Evolutionary conservation across 2,888 invertebrate species (phyloP).

Genomic region (Campoplex nolae): DNA sequence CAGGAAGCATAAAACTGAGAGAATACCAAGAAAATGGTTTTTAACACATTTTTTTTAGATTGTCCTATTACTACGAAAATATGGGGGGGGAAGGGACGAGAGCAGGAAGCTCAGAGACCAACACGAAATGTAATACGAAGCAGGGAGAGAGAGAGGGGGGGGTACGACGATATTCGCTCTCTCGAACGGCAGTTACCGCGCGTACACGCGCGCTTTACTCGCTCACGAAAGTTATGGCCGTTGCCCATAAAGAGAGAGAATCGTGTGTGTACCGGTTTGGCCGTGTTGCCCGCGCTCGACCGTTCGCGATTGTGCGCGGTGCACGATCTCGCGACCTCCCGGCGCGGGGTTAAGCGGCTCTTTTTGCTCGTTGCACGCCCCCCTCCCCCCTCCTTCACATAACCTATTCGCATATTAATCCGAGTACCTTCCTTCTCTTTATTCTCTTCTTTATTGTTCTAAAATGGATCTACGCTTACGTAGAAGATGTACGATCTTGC

Average conservation of each 20-base stretch:
- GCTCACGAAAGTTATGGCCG: slow-evolving; percentile 66
- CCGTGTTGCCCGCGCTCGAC: slow-evolving; percentile 8
- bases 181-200: slow-evolving; percentile 6
- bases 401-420: slow-evolving; percentile 3
- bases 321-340: slow-evolving; percentile 59
- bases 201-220: neutral
- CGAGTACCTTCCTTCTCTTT: neutral
- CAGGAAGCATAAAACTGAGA: neutral
- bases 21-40: slow-evolving; percentile 30
- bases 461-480: neutral
- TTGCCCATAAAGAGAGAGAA: slow-evolving; percentile 66
- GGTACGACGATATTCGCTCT: neutral
- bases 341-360: slow-evolving; percentile 65
- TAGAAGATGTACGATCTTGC: neutral
- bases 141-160: neutral
- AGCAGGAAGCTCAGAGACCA: slow-evolving; percentile 10
- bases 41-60: slow-evolving; percentile 49
- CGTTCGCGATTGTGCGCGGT: slow-evolving; percentile 44
- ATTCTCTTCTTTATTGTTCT: neutral
- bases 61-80: neutral
- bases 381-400: neutral
- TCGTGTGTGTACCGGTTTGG: slow-evolving; percentile 66
- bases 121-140: slow-evolving; percentile 45
- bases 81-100: neutral
- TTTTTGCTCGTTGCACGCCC: slow-evolving; percentile 19